phyloP scores from a whole-genome alignment of 37 sponge, comb jelly and placozoan species.

The Dysidea cf. avara region DNA sequence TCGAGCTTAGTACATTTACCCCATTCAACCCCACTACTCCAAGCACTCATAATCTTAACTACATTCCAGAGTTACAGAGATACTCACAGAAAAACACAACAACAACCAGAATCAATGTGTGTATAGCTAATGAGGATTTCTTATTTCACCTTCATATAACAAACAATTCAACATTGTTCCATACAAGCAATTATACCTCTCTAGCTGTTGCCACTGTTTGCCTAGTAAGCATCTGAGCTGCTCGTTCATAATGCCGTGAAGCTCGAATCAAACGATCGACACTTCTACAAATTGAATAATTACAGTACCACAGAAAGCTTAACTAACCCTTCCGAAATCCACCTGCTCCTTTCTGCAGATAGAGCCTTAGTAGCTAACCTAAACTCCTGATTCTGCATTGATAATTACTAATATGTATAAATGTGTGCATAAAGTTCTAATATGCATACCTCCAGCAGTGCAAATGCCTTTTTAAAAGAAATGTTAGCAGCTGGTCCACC shows the following conservation, averaged over 20 bases:
- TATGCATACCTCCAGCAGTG: constrained; percentile 54
- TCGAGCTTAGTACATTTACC: too few species aligned
- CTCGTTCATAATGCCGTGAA: constrained; percentile 83
- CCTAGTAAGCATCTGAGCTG: constrained; percentile 78
- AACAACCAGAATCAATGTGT: too few species aligned
- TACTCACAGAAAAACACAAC: too few species aligned
- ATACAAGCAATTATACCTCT: neutral
- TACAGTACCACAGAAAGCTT: neutral
- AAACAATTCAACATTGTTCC: neutral
- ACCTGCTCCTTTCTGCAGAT: constrained; percentile 63
- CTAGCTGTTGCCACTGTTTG: constrained; percentile 64
- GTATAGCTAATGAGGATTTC: too few species aligned
- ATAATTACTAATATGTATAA: neutral
- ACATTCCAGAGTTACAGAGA: too few species aligned
- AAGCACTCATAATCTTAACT: too few species aligned
- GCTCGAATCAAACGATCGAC: constrained; percentile 77
- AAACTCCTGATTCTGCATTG: constrained; percentile 34
- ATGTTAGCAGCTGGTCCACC: constrained; percentile 82
- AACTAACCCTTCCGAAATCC: constrained; percentile 47
- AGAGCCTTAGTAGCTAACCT: constrained; percentile 55
- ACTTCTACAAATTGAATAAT: constrained; percentile 25
- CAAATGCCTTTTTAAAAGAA: constrained; percentile 64
- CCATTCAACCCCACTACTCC: too few species aligned
- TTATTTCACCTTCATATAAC: too few species aligned
- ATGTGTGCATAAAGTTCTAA: neutral